Conservation (phyloP, 1,140 invertebrate species). For the Nixonia krombeini region DNA sequence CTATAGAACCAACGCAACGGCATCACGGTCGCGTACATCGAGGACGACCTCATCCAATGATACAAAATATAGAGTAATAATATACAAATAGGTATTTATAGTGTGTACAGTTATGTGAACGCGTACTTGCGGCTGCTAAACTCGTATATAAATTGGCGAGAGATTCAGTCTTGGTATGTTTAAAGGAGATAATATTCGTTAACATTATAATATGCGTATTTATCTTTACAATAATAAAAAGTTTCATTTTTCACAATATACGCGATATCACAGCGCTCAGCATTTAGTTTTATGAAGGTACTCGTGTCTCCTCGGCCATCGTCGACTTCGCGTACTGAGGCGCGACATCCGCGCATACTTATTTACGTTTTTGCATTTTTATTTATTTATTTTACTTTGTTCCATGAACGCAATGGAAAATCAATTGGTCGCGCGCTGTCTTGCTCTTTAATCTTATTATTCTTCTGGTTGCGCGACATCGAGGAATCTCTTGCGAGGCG, state of each 20-base stretch:
- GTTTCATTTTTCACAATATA: slow-evolving; percentile 57
- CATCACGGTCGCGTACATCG: slow-evolving; percentile 26
- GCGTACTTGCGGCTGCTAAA: slow-evolving; percentile 60
- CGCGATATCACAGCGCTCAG: slow-evolving; percentile 71
- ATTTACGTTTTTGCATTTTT: slow-evolving; percentile 12
- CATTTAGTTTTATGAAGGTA: slow-evolving; percentile 59
- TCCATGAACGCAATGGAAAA: slow-evolving; percentile 28
- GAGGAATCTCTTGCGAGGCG: too few relatives aligned
- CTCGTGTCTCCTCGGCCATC: slow-evolving; percentile 51
- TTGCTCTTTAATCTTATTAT: too few relatives aligned
- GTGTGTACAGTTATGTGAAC: slow-evolving; percentile 52
- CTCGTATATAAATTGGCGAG: slow-evolving; percentile 68
- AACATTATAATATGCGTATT: slow-evolving; percentile 65
- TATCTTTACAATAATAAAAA: slow-evolving; percentile 66
- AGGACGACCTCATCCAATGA: slow-evolving; percentile 40
- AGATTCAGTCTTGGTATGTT: slow-evolving; percentile 66
- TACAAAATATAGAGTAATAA: slow-evolving; percentile 55
- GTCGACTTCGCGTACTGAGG: slow-evolving; percentile 51
- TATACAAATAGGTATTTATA: slow-evolving; percentile 59
- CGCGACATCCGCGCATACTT: slow-evolving; percentile 50
- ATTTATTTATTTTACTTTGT: not conserved
- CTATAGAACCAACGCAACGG: slow-evolving; percentile 55
- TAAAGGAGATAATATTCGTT: slow-evolving; percentile 56
- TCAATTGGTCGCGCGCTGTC: slow-evolving; percentile 13
- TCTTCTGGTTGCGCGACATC: not conserved